phyloP scores from a whole-genome alignment of 2,113 vertebrate genomes.

The Hippoglossus stenolepis region DNA sequence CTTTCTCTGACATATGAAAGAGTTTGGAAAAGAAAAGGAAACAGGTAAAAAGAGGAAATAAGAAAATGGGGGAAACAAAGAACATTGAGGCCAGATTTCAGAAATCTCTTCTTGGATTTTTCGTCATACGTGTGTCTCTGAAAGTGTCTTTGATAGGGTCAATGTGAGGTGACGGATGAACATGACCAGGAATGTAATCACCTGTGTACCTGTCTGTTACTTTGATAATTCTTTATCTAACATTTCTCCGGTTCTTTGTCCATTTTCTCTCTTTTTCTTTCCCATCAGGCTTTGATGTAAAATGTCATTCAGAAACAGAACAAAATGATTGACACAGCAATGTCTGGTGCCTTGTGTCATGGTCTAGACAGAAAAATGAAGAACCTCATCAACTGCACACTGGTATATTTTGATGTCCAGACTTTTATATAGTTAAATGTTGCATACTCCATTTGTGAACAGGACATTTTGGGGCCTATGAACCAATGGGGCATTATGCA shows the following conservation, averaged over 20 bases:
- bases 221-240: not conserved
- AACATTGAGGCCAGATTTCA: not conserved
- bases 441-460: not conserved
- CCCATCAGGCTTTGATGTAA: constrained; percentile 22
- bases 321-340: constrained; percentile 10
- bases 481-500: not conserved
- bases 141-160: constrained; percentile 22
- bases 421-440: constrained; percentile 11
- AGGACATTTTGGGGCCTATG: not conserved
- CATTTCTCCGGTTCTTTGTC: not conserved
- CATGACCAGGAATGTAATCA: constrained; percentile 17
- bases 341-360: constrained; percentile 2
- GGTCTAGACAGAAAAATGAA: constrained; percentile 1
- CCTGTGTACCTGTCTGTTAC: constrained; percentile 17
- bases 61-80: not conserved
- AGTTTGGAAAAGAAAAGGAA: not conserved
- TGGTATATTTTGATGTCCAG: not conserved
- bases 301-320: not conserved
- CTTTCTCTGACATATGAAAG: not conserved
- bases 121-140: too few species aligned
- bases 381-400: constrained; percentile 1
- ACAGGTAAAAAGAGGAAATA: not conserved
- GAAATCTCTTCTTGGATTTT: not conserved
- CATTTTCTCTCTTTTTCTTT: constrained; percentile 11
- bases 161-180: constrained; percentile 17